phyloP scores from a whole-genome alignment of 2,888 invertebrate genomes.

The Clostera curtula region DNA sequence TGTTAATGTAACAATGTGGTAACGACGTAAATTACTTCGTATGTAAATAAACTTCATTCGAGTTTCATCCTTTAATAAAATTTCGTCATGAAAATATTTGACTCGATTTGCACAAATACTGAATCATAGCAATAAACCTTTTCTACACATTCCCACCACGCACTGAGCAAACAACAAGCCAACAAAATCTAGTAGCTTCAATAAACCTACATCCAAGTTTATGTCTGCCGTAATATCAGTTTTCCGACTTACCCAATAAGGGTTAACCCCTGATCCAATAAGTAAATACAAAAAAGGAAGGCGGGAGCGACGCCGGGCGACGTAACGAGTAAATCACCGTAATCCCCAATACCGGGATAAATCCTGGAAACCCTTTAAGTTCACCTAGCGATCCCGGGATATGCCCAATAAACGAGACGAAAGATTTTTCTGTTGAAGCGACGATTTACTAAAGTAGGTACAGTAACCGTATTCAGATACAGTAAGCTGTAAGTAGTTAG shows the following conservation, averaged over 20 bases:
- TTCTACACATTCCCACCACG: conserved; percentile 7
- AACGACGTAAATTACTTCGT: no score
- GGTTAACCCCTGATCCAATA: conserved; percentile 71
- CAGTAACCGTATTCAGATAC: no score
- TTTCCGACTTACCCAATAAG: conserved; percentile 69
- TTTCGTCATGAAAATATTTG: no score
- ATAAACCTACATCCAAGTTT: conserved; percentile 58
- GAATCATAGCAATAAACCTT: not conserved
- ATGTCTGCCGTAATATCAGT: conserved; percentile 63
- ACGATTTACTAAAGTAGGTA: no score
- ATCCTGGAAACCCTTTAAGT: conserved; percentile 60
- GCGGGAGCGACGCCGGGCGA: conserved; percentile 42
- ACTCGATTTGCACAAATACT: not conserved
- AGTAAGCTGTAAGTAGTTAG: no score
- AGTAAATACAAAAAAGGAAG: conserved; percentile 70
- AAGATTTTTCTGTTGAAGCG: no score
- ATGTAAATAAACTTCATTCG: no score
- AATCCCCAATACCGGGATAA: conserved; percentile 64
- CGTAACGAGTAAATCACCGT: conserved; percentile 68
- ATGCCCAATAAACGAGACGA: conserved; percentile 45
- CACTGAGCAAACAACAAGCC: conserved; percentile 8
- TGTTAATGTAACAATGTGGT: no score
- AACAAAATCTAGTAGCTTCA: conserved; percentile 39
- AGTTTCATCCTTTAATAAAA: no score
- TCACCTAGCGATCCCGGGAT: conserved; percentile 50